Evolutionary conservation across 2,113 vertebrate genomes (phyloP), one percentile per base, ranked within the genome.

Genomic region (Archocentrus centrarchus): DNA sequence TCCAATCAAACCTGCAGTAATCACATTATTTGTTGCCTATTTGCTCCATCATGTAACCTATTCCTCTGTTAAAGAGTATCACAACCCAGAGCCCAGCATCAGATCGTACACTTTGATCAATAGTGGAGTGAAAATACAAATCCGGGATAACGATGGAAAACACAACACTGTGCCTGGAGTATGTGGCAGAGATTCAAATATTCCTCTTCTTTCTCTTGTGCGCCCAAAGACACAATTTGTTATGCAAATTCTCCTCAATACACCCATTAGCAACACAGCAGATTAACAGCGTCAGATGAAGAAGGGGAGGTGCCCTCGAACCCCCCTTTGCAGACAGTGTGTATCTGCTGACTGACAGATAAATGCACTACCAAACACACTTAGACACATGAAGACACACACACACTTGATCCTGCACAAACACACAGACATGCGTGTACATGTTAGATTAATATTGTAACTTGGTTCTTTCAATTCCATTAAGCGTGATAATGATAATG

Each of bases 191-290:
- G 59, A 62, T n/a, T 86, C 84, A 90, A 84, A 77, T 62, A 70
- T 47, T 85, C 68, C 30, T 87, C 50, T 53, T 76, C 57, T 86
- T 75, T 81, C 30, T 76, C 18, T 61, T 64, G 60, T 24, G 39
- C 59, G 82, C 79, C 60, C 35, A 3, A 87, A 87, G 80, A 80
- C 47, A 37, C 35, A 15, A 87, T 90, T 92, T 88, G 89, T 92
- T 62, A 90, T 93, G 88, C 91, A 88, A 85, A 93, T 93, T 81
- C 20, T 60, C 41, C 79, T 83, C 85, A 80, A 83, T 83, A 37
- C 10, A 30, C 88, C 89, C 79, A 85, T 89, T 92, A 89, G 77
- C 81, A 82, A 60, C 68, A 84, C n/a, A 41, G 85, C 55, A 79
- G 87, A 88, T 90, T 78, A 89, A 79, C n/a, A 4, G 7, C 77